A percentile compares a stretch with the other conserved stretches of the same genome.
Conservation (phyloP, 2,797 vertebrate species). For the Vireo griseus region DNA sequence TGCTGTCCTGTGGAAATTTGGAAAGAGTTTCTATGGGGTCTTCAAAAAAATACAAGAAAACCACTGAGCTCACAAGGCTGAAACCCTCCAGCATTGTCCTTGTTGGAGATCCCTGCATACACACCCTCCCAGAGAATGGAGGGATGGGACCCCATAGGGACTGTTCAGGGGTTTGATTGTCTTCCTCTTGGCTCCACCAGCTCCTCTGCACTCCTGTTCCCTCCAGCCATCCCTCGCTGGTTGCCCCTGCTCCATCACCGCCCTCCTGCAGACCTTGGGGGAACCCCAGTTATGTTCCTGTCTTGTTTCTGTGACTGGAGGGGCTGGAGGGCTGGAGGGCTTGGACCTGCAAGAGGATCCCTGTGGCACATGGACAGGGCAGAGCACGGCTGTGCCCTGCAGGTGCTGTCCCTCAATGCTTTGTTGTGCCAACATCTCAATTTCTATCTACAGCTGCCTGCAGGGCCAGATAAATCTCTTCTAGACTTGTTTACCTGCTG, state of each 20-base stretch:
- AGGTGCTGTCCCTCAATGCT: not conserved
- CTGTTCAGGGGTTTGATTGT: not conserved
- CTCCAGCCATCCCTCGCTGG: not conserved
- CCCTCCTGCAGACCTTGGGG: not conserved
- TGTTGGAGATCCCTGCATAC: not conserved
- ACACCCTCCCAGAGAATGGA: not conserved
- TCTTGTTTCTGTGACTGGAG: not conserved
- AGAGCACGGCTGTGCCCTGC: not conserved
- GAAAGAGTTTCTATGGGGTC: not conserved
- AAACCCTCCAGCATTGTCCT: accelerated
- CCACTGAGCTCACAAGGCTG: not conserved
- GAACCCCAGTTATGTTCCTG: not conserved
- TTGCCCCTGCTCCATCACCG: not conserved
- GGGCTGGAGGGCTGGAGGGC: not conserved
- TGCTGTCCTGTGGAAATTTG: not conserved
- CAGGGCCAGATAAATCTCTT: not conserved
- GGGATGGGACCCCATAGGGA: not conserved
- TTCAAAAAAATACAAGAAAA: not conserved
- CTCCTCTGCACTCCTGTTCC: not conserved
- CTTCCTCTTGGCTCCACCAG: not conserved
- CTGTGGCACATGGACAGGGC: not conserved
- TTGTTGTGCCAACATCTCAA: not conserved
- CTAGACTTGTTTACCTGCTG: not conserved
- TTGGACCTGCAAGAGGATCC: not conserved
- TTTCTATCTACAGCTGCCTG: not conserved